These are phyloP conservation scores for Manduca sexta DNA, from an alignment of 1,140 invertebrate genomes.

Conservation along the genomic window DNA sequence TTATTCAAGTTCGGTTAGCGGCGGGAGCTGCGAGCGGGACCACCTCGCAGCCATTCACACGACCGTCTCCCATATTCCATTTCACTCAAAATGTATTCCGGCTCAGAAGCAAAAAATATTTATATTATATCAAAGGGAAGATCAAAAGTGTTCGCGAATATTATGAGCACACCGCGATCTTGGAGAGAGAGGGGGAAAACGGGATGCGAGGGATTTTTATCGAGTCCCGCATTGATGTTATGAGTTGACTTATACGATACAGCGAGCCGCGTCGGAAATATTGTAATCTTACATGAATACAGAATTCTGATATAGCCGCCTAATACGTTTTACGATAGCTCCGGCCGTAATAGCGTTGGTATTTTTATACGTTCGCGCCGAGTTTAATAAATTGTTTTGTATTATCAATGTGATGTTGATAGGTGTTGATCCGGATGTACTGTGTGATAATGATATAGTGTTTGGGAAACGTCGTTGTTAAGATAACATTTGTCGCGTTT, in stretches of 20 bases:
- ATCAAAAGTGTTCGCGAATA: constrained; percentile 48
- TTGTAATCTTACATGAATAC: constrained; percentile 53
- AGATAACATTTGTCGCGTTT: too few species aligned
- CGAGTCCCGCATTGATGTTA: constrained; percentile 29
- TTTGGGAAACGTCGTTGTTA: too few species aligned
- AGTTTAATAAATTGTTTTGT: constrained; percentile 6
- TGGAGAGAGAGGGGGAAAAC: constrained; percentile 11
- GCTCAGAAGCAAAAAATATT: constrained; percentile 43
- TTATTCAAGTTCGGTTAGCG: constrained; percentile 28
- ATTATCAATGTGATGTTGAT: neutral
- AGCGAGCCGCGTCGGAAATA: constrained; percentile 29
- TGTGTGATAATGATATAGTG: too few species aligned
- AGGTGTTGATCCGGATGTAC: too few species aligned
- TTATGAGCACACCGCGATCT: constrained; percentile 19
- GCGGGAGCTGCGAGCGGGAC: constrained; percentile 2
- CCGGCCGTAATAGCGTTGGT: constrained; percentile 6
- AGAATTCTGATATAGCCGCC: constrained; percentile 34
- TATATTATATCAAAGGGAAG: constrained; percentile 55
- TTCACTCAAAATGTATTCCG: constrained; percentile 45
- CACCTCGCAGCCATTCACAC: constrained; percentile 10
- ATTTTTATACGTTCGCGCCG: neutral
- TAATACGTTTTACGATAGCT: constrained; percentile 31
- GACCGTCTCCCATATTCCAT: constrained; percentile 37
- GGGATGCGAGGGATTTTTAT: constrained; percentile 33
- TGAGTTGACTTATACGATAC: constrained; percentile 26